Base-by-base conservation (phyloP, 2,888 invertebrate species). In the Allophyes oxyacanthae region DNA sequence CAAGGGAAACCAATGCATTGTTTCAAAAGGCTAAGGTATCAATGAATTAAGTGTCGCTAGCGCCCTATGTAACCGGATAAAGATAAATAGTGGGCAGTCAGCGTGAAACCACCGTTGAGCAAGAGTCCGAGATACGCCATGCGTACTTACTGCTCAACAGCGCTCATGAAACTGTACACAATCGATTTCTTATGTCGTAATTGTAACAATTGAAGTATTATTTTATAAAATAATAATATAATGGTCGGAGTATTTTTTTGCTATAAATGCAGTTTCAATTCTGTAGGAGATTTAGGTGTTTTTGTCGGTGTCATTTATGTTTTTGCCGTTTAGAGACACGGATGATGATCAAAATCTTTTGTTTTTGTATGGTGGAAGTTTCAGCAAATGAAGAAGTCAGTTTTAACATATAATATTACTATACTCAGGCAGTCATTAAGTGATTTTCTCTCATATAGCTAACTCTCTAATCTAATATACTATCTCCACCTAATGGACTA, bases 21-120 rank as follows among this genome's bases (percentile, higher is more conserved):
- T 75, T 75, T 72, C 62, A 55, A 68, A 76, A 72, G 45, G 41
- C 28, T 58, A 63, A 62, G 70, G 65, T 55, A 73, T 69, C 72
- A 72, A 69, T 71, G 59, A 61, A 69, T 48, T 55, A 45, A 63
- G 46, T 73, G 77, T 71, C 75, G 66, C 72, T 37, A 55, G 60
- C 70, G 69, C 72, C 64, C 74, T 78, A 72, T 77, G 83, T 79
- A 82, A 83, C 84, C 81, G 81, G 82, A 82, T 81, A 79, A 69
- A 74, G 68, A 40, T 72, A 72, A 81, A 79, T 69, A 67, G 79
- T 70, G 77, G 51, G 63, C 82, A 81, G 63, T 37, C 70, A 83
- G 79, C 87, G 85, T 87, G 83, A 87, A 83, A 83, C 79, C 73
- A 77, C 71, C 58, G 77, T 87, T 86, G 83, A 53, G 85, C 78